phyloP scores from a whole-genome alignment of 1,140 invertebrate species.

The Hormaphis cornu region DNA sequence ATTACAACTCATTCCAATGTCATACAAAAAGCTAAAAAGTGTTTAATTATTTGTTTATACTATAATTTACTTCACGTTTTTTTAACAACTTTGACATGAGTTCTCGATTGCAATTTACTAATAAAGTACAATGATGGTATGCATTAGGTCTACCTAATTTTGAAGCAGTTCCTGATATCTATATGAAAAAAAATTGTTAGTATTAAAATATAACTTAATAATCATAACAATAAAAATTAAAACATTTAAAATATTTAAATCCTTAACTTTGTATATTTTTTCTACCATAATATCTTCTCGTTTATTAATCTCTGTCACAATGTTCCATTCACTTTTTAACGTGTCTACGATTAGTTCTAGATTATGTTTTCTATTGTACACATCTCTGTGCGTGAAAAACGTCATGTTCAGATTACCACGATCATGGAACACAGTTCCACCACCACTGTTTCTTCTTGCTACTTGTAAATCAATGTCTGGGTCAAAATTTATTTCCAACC shows the following conservation, averaged over 20 bases:
- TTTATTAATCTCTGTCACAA: slow-evolving; percentile 62
- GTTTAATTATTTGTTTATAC: not conserved
- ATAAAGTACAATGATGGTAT: slow-evolving; percentile 90
- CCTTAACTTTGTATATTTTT: slow-evolving; percentile 67
- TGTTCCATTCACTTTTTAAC: slow-evolving; percentile 64
- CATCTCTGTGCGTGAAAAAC: slow-evolving; percentile 69
- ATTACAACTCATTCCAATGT: slow-evolving; percentile 35
- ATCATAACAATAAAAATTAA: slow-evolving; percentile 11
- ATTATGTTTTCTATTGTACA: slow-evolving; percentile 75
- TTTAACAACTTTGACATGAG: slow-evolving; percentile 56
- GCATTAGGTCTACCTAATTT: slow-evolving; percentile 73
- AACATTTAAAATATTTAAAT: slow-evolving; percentile 18
- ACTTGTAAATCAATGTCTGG: slow-evolving; percentile 53
- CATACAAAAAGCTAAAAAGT: not conserved
- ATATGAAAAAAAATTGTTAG: slow-evolving; percentile 28
- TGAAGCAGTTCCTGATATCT: slow-evolving; percentile 86
- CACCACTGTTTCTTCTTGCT: slow-evolving; percentile 86
- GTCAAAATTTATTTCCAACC: slow-evolving; percentile 72
- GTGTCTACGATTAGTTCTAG: slow-evolving; percentile 72
- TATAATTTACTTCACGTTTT: slow-evolving; percentile 54
- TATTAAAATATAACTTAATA: slow-evolving; percentile 1
- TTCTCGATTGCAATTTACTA: slow-evolving; percentile 71
- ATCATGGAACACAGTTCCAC: slow-evolving; percentile 94
- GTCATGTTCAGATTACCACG: slow-evolving; percentile 83
- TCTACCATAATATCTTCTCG: slow-evolving; percentile 75